Evolutionary conservation across 2,888 invertebrate genomes (phyloP).

Genomic region (Reticulitermes lucifugus): DNA sequence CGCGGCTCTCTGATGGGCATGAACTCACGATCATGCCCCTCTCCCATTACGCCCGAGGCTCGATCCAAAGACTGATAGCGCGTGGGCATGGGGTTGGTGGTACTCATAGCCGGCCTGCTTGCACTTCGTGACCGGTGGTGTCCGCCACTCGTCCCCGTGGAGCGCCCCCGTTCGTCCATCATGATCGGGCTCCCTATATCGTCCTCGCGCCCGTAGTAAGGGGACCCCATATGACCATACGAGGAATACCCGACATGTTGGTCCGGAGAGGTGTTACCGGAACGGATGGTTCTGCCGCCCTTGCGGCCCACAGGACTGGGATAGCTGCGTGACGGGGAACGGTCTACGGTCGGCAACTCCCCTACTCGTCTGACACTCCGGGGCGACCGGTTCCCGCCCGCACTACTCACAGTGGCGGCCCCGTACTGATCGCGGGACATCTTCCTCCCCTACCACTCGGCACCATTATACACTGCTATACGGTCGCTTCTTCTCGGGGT

Average conservation of each 20-base stretch:
- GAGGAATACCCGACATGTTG: slow-evolving; percentile 59
- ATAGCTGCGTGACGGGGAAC: slow-evolving; percentile 87
- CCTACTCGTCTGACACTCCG: slow-evolving; percentile 68
- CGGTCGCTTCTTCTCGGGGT: neutral
- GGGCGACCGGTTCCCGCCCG: slow-evolving; percentile 73
- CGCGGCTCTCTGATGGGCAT: slow-evolving; percentile 84
- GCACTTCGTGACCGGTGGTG: slow-evolving; percentile 84
- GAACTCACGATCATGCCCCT: slow-evolving; percentile 85
- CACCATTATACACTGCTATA: slow-evolving; percentile 33
- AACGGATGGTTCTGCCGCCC: slow-evolving; percentile 64
- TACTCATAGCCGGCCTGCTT: slow-evolving; percentile 74
- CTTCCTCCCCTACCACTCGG: slow-evolving; percentile 51
- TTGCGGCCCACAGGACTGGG: slow-evolving; percentile 60
- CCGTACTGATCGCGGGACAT: slow-evolving; percentile 53
- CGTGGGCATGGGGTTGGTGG: slow-evolving; percentile 63
- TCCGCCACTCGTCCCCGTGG: slow-evolving; percentile 71
- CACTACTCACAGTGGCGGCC: slow-evolving; percentile 50
- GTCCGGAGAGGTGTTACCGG: slow-evolving; percentile 72
- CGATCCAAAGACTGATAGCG: slow-evolving; percentile 80
- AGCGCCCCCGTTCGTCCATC: slow-evolving; percentile 78
- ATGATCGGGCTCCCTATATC: slow-evolving; percentile 88
- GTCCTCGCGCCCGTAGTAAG: slow-evolving; percentile 72
- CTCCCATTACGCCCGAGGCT: slow-evolving; percentile 63
- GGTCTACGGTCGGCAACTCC: slow-evolving; percentile 88
- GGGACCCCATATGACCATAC: slow-evolving; percentile 62